Evolutionary conservation across 2,888 invertebrate genomes (phyloP), one percentile per base, ranked within the genome.

Genomic region (Nesidiocoris tenuis): DNA sequence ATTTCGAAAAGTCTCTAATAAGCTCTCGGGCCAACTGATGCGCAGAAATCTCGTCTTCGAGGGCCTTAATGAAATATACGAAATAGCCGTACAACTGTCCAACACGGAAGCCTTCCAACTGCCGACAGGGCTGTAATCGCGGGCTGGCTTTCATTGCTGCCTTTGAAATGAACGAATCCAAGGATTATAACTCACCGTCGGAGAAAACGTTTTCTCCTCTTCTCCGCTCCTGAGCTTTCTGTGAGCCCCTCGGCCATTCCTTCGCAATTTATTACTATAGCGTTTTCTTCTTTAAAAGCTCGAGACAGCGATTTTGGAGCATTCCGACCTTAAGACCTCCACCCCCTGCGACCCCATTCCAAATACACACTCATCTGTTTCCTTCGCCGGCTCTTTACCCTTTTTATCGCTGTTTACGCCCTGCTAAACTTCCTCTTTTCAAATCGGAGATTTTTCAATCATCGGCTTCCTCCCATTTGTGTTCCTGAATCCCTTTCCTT

Each of bases 401-500:
- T 67, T 59, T 70, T 70, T 70, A 70, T 70, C 70, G 59, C 61
- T 24, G 59, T 59, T 70, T 70, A 70, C 70, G 70, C 70, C 57
- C 59, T 59, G n/a, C 70, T 70, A 25, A 17, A 23, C 25, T 24
- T 39, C 39, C 39, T 59, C 59, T 39, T 19, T 59, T 70, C 57
- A 59, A 59, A 70, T 17, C 39, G 24, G 25, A 25, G 25, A 59
- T 70, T 70, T 70, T 70, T 70, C 70, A 70, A 70, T 70, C 70
- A 70, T 23, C 70, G 55, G 54, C 56, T 70, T 18, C 59, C 21
- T 70, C 19, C 59, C 21, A 17, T 57, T 59, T 70, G 22, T 70
- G 59, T 70, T 59, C 25, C 59, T 24, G 59, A 25, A 59, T 16
- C 18, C 59, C 39, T 39, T 12, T 39, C 56, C 57, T 57, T n/a